Evolutionary conservation across 2,888 invertebrate genomes (phyloP).

Genomic region (Therioaphis trifolii): DNA sequence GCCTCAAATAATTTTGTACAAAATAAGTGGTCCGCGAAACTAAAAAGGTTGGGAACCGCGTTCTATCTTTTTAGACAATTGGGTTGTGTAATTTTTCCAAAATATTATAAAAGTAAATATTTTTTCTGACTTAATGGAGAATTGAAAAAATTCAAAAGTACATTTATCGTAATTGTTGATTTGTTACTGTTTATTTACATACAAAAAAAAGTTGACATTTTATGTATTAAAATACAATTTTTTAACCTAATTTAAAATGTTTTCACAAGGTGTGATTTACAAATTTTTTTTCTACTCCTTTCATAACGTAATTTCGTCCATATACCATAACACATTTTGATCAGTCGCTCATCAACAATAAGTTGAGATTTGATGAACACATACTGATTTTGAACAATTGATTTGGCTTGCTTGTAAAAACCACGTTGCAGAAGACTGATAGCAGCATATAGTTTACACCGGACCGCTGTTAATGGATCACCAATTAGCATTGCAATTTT

Average conservation of each 20-base stretch:
- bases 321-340: constrained; percentile 87
- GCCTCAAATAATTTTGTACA: constrained; percentile 36
- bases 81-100: too few relatives aligned
- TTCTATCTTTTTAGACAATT: too few relatives aligned
- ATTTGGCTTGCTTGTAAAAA: constrained; percentile 74
- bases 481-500: constrained; percentile 82
- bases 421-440: constrained; percentile 89
- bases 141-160: too few relatives aligned
- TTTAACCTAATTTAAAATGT: background rate
- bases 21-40: constrained; percentile 30
- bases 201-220: too few relatives aligned
- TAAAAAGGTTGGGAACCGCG: constrained; percentile 13
- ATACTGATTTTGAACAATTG: constrained; percentile 74
- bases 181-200: too few relatives aligned
- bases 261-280: background rate
- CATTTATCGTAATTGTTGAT: too few relatives aligned
- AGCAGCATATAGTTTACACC: constrained; percentile 88
- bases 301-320: constrained; percentile 84
- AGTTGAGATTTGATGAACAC: constrained; percentile 68
- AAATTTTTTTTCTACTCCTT: constrained; percentile 48
- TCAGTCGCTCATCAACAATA: constrained; percentile 74
- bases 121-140: too few relatives aligned
- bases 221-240: too few relatives aligned
- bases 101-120: too few relatives aligned
- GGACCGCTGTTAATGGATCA: constrained; percentile 82